Conservation (phyloP, 2,888 invertebrate genomes). For the Muscina levida region DNA sequence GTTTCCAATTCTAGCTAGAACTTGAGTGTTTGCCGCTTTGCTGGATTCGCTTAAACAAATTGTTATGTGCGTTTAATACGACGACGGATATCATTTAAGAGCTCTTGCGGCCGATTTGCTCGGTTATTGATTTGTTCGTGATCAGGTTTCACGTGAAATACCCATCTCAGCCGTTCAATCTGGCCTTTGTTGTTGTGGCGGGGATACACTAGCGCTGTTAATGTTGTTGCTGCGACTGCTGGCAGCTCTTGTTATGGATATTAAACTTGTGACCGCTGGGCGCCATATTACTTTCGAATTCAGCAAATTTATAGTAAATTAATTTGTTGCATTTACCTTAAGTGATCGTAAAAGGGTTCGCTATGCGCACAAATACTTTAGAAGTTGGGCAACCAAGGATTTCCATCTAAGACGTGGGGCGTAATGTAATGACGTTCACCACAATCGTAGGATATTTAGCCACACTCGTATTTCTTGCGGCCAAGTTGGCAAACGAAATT, state of each 20-base stretch:
- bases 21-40: background rate
- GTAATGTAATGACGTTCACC: background rate
- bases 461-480: background rate
- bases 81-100: slow-evolving; percentile 56
- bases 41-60: slow-evolving; percentile 4
- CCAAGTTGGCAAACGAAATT: no score
- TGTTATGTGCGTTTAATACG: slow-evolving; percentile 46
- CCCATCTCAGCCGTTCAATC: slow-evolving; percentile 39
- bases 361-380: background rate
- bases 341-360: slow-evolving; percentile 56
- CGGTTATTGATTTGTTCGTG: slow-evolving; percentile 68
- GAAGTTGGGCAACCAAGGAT: background rate
- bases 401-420: background rate
- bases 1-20: slow-evolving; percentile 24
- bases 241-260: slow-evolving; percentile 26
- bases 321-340: slow-evolving; percentile 67
- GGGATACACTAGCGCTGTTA: background rate
- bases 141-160: slow-evolving; percentile 67
- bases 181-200: slow-evolving; percentile 20
- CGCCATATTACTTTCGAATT: slow-evolving; percentile 72
- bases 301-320: slow-evolving; percentile 66
- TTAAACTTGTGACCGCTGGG: slow-evolving; percentile 72
- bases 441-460: background rate
- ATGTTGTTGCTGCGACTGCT: background rate
- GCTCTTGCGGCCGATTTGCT: slow-evolving; percentile 45